phyloP scores from a whole-genome alignment of 1,140 invertebrate genomes.

The Oreohelix idahoensis region DNA sequence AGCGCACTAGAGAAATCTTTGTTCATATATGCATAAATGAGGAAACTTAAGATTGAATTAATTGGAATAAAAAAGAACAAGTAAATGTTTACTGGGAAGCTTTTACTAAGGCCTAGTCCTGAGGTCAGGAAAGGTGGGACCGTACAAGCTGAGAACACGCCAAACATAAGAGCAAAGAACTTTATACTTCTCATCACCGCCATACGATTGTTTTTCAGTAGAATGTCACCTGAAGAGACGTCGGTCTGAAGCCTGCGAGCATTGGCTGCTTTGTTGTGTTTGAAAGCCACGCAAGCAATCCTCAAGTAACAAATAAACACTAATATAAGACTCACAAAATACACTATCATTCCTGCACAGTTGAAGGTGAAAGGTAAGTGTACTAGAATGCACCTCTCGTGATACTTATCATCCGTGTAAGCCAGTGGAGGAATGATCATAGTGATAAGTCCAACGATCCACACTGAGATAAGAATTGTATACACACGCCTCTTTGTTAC shows the following conservation, averaged over 20 bases:
- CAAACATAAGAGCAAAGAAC: conserved; percentile 1
- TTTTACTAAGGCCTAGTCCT: not conserved
- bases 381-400: not conserved
- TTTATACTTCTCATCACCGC: not conserved
- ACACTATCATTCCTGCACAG: not conserved
- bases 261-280: not conserved
- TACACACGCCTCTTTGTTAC: not conserved
- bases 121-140: not conserved
- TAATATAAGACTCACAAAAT: not conserved
- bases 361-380: not conserved
- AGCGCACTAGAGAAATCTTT: not conserved
- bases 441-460: not conserved
- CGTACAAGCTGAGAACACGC: not conserved
- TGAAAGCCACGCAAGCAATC: not conserved
- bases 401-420: not conserved
- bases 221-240: not conserved
- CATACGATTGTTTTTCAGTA: not conserved
- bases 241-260: not conserved
- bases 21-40: not conserved
- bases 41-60: not conserved
- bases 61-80: not conserved
- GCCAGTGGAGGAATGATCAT: not conserved
- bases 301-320: not conserved
- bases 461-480: not conserved
- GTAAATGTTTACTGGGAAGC: not conserved